Evolutionary conservation across 2,888 invertebrate species (phyloP).

Genomic region (Diarsia brunnea): DNA sequence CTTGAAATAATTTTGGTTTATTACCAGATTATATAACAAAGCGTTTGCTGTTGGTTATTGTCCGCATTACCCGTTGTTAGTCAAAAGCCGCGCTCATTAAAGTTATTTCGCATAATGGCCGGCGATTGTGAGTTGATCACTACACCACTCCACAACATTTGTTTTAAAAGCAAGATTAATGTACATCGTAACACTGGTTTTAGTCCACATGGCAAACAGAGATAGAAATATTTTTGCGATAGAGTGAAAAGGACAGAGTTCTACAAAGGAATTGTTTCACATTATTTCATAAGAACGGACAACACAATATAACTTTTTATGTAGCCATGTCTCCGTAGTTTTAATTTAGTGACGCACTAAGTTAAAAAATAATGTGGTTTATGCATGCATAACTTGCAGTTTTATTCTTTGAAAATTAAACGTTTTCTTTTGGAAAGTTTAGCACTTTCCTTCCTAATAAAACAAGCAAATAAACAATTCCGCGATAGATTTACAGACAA

Average conservation of each 20-base stretch:
- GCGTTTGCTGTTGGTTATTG: conserved; percentile 31
- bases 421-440: neutral
- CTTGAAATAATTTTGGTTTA: conserved; percentile 20
- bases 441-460: neutral
- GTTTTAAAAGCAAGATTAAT: conserved; percentile 66
- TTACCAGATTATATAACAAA: conserved; percentile 25
- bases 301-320: conserved; percentile 48
- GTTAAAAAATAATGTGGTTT: conserved; percentile 6
- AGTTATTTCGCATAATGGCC: conserved; percentile 54
- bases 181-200: conserved; percentile 40
- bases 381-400: conserved; percentile 7
- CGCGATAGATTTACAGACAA: neutral
- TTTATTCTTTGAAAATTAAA: neutral
- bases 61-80: conserved; percentile 45
- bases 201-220: conserved; percentile 16
- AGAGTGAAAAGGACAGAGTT: conserved; percentile 23
- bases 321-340: conserved; percentile 35
- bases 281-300: conserved; percentile 55
- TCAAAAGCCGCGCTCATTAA: conserved; percentile 58
- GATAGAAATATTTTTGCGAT: conserved; percentile 9
- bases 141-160: conserved; percentile 62
- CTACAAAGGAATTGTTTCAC: conserved; percentile 34
- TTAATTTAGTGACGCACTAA: conserved; percentile 42
- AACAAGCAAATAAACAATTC: neutral
- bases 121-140: conserved; percentile 61